A percentile compares a stretch with the other conserved stretches of the same genome.
phyloP scores from a whole-genome alignment of 2,797 vertebrate species.

The Botia kubotai region DNA sequence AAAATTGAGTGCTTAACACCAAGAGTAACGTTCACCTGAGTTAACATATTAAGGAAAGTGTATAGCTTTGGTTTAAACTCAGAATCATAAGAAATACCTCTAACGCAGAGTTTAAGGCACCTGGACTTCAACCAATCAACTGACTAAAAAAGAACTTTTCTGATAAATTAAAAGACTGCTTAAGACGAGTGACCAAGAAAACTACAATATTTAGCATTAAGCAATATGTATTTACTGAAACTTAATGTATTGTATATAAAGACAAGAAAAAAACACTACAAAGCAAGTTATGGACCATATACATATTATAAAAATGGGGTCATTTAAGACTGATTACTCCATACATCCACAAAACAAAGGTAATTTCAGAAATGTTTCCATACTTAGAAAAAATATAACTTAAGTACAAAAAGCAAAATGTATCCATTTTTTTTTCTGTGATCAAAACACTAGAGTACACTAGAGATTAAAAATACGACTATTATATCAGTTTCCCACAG shows the following conservation, averaged over 20 bases:
- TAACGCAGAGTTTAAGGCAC: slow-evolving; percentile 22
- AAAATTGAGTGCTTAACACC: slow-evolving; percentile 32
- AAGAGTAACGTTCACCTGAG: slow-evolving; percentile 40
- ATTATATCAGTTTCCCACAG: slow-evolving; percentile 3
- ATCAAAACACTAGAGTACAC: slow-evolving; percentile 79
- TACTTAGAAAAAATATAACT: slow-evolving; percentile 80
- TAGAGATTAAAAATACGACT: slow-evolving; percentile 56
- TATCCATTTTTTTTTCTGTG: slow-evolving; percentile 80
- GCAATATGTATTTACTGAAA: slow-evolving; percentile 18
- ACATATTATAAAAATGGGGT: slow-evolving; percentile 29
- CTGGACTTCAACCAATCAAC: background rate
- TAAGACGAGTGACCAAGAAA: slow-evolving; percentile 25
- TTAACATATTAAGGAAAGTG: slow-evolving; percentile 32
- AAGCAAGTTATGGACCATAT: slow-evolving; percentile 4
- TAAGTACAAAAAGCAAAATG: slow-evolving; percentile 82
- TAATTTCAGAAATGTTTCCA: slow-evolving; percentile 73
- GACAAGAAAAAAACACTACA: background rate
- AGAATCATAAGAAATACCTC: slow-evolving; percentile 4
- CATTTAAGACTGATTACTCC: slow-evolving; percentile 70
- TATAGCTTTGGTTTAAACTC: slow-evolving; percentile 33
- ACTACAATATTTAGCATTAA: slow-evolving; percentile 3
- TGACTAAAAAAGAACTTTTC: background rate
- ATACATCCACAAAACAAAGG: slow-evolving; percentile 78
- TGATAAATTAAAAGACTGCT: background rate
- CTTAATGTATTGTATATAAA: slow-evolving; percentile 7